Percentiles rank a stretch among this genome's conserved stretches.
phyloP scores from a whole-genome alignment of 2,113 vertebrate genomes.

The Elephas maximus region DNA sequence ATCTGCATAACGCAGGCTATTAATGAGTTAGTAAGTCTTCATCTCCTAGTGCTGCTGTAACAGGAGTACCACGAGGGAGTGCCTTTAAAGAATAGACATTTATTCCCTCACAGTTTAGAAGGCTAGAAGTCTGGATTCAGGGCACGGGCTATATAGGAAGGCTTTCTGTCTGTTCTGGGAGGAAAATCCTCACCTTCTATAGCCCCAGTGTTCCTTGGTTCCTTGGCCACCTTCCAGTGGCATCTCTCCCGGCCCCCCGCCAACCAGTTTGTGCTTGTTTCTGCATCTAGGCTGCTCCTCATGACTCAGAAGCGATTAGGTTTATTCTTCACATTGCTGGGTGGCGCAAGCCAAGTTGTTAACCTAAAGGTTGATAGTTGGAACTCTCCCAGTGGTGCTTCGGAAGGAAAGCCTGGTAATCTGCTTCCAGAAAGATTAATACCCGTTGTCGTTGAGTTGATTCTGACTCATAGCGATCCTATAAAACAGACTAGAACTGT shows the following conservation, averaged over 20 bases:
- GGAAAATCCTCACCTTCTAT: no score
- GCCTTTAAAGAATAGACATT: no score
- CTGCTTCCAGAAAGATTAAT: not conserved
- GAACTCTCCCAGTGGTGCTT: not conserved
- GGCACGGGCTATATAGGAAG: not conserved
- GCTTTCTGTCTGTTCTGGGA: not conserved
- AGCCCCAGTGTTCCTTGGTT: not conserved
- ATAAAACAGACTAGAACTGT: no score
- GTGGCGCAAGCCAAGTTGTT: not conserved
- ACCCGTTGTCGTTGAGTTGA: no score
- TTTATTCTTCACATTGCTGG: not conserved
- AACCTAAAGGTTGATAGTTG: not conserved
- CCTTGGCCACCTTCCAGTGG: not conserved
- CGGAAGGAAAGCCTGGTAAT: not conserved
- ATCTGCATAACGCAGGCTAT: no score
- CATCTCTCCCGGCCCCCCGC: not conserved
- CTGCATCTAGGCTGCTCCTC: not conserved
- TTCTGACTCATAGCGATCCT: no score
- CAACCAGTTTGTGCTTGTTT: not conserved
- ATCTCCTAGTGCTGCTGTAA: no score
- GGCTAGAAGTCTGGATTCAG: no score
- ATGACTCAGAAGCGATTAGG: not conserved
- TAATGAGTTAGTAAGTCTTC: no score
- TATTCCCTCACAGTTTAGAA: no score
- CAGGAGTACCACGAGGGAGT: no score